A percentile compares a stretch with the other conserved stretches of the same genome.
phyloP scores from a whole-genome alignment of 2,888 invertebrate species.

The Melanostoma scalare region DNA sequence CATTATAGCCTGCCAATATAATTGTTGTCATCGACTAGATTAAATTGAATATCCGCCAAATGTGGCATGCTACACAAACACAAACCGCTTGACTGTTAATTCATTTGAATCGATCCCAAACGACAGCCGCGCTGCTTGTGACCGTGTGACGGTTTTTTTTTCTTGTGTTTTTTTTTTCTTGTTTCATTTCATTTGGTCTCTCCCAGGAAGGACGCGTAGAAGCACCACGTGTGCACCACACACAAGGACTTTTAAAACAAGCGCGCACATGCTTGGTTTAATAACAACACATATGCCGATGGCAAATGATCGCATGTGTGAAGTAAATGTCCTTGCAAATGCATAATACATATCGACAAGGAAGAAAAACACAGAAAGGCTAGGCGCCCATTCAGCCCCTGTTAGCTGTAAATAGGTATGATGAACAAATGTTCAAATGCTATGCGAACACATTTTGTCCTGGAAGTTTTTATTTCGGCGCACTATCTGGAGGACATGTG shows the following conservation, averaged over 20 bases:
- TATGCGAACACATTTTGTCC: conserved; percentile 46
- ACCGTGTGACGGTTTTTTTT: conserved; percentile 61
- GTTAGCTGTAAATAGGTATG: conserved; percentile 56
- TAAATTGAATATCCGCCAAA: conserved; percentile 61
- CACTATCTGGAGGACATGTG: conserved; percentile 68
- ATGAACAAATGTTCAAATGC: conserved; percentile 67
- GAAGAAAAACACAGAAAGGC: conserved; percentile 48
- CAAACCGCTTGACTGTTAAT: conserved; percentile 54
- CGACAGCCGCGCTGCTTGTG: conserved; percentile 58
- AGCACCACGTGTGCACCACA: conserved; percentile 70
- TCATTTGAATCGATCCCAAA: conserved; percentile 64
- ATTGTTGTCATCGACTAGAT: conserved; percentile 66
- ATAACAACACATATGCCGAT: conserved; percentile 68
- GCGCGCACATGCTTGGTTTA: conserved; percentile 60
- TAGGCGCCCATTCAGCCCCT: conserved; percentile 64
- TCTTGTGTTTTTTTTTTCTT: not conserved
- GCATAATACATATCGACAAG: conserved; percentile 45
- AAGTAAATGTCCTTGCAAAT: conserved; percentile 69
- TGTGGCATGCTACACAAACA: conserved; percentile 55
- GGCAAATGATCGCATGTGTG: conserved; percentile 71
- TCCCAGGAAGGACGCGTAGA: conserved; percentile 62
- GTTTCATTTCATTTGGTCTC: conserved; percentile 16
- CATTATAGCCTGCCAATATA: conserved; percentile 57
- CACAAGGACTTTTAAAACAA: conserved; percentile 54
- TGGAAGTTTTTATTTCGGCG: conserved; percentile 38